Percentiles rank a stretch among this genome's conserved stretches.
These are phyloP conservation scores for Dendroctonus ponderosae DNA, from an alignment of 1,140 invertebrate genomes.

Conservation along the genomic window DNA sequence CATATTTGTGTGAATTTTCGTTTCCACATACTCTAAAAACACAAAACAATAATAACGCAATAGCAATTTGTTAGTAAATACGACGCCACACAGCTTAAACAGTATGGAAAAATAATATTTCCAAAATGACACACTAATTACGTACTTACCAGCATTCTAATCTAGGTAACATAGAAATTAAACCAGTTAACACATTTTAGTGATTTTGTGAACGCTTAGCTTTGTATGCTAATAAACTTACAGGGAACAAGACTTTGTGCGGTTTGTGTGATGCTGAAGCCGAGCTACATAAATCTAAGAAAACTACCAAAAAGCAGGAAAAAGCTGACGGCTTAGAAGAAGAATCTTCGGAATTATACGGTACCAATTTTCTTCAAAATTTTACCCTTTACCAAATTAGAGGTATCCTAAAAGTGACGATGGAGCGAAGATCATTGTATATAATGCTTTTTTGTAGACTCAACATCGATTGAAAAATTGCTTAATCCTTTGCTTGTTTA, in stretches of 20 bases:
- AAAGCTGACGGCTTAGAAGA: constrained; percentile 34
- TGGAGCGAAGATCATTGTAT: constrained; percentile 2
- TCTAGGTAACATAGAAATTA: no score
- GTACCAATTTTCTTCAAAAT: constrained; percentile 21
- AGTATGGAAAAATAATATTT: no score
- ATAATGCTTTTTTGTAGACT: constrained; percentile 20
- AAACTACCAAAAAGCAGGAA: constrained; percentile 39
- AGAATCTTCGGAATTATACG: constrained; percentile 21
- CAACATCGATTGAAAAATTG: not conserved
- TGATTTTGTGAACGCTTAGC: constrained; percentile 1
- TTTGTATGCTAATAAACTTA: constrained; percentile 34
- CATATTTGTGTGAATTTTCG: no score
- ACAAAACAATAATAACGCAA: no score
- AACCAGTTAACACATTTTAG: no score
- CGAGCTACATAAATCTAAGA: constrained; percentile 38
- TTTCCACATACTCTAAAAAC: no score
- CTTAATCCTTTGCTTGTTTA: not conserved
- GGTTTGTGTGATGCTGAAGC: constrained; percentile 61
- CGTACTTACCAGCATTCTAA: no score
- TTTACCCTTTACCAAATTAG: not conserved
- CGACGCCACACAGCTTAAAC: no score
- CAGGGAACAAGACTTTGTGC: constrained; percentile 85
- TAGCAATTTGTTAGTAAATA: no score
- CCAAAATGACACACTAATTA: no score
- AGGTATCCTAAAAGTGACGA: constrained; percentile 5